phyloP scores from a whole-genome alignment of 1,140 invertebrate genomes.

The Pseudobourletiella spinata region DNA sequence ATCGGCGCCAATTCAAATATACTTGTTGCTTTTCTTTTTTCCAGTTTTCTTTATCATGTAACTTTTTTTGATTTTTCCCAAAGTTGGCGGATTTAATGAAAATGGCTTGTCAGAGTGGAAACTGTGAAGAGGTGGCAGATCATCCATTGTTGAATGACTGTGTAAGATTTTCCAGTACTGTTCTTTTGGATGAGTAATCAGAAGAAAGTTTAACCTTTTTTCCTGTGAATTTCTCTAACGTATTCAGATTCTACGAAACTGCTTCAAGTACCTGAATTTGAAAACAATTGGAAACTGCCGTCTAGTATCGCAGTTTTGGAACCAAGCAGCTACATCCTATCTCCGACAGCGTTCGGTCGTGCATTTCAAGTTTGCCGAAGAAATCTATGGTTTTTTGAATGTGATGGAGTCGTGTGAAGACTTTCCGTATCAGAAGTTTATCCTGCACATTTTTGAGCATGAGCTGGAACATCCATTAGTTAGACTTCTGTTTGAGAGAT shows the following conservation, averaged over 20 bases:
- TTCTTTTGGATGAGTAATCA: too few relatives aligned
- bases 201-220: too few relatives aligned
- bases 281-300: neutral
- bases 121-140: too few relatives aligned
- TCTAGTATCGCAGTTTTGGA: neutral
- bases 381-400: neutral
- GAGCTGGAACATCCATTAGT: neutral
- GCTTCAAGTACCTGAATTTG: neutral
- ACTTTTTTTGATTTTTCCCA: too few relatives aligned
- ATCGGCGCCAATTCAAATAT: too few relatives aligned
- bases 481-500: neutral
- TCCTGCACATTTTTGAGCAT: neutral
- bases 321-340: neutral
- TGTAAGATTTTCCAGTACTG: too few relatives aligned
- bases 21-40: too few relatives aligned
- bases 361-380: neutral
- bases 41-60: too few relatives aligned
- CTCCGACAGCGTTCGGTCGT: neutral
- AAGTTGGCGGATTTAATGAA: too few relatives aligned
- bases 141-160: too few relatives aligned
- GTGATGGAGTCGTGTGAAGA: neutral
- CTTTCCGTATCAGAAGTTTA: neutral
- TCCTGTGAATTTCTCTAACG: too few relatives aligned
- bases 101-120: too few relatives aligned
- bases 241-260: neutral